Conservation (phyloP, 2,113 vertebrate species). For the Egretta garzetta region DNA sequence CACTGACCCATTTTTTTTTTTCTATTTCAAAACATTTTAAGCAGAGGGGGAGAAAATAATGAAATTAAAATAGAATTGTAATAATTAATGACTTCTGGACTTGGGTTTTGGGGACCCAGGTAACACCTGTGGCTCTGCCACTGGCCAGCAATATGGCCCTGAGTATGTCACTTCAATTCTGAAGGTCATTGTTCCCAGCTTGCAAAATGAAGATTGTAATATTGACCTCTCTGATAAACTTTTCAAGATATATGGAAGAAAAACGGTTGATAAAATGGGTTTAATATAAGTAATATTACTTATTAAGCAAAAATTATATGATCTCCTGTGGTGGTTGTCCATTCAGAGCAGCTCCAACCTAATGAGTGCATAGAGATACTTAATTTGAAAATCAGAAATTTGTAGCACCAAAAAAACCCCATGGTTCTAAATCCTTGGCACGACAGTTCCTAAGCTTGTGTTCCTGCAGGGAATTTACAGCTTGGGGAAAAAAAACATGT, state of each 20-base stretch:
- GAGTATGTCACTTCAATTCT: background rate
- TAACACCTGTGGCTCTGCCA: background rate
- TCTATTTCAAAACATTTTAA: background rate
- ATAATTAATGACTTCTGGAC: background rate
- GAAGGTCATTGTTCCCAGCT: background rate
- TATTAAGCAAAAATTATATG: background rate
- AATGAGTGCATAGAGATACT: background rate
- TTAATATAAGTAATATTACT: background rate
- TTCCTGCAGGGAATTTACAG: background rate
- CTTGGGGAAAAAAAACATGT: background rate
- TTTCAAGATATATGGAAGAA: background rate
- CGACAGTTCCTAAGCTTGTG: background rate
- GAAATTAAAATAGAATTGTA: background rate
- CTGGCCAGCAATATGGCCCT: background rate
- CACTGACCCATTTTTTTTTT: background rate
- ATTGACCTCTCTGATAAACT: background rate
- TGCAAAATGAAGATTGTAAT: background rate
- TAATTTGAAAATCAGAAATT: background rate
- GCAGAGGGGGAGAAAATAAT: background rate
- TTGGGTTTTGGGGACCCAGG: background rate
- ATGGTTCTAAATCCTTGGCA: background rate
- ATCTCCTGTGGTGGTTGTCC: background rate
- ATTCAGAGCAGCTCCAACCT: background rate
- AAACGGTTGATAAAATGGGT: background rate
- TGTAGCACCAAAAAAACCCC: background rate